A percentile compares a stretch with the other conserved stretches of the same genome.
Conservation (phyloP, 1,140 invertebrate genomes). For the Conus betulinus region DNA sequence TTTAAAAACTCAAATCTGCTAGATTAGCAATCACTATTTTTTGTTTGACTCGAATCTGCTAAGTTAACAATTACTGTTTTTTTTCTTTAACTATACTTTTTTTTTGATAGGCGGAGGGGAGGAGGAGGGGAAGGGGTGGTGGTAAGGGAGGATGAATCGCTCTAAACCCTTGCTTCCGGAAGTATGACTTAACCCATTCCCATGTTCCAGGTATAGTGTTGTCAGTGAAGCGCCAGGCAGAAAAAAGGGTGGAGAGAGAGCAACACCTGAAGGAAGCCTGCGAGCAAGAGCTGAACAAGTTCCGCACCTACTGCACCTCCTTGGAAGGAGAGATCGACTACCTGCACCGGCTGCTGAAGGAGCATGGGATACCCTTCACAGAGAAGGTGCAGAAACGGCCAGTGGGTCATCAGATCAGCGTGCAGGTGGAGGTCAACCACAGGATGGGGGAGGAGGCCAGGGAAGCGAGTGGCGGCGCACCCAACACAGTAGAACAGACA, state of each 20-base stretch:
- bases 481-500: background rate
- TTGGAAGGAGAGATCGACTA: constrained; percentile 69
- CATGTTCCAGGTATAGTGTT: constrained; percentile 70
- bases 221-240: constrained; percentile 73
- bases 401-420: constrained; percentile 53
- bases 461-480: background rate
- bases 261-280: constrained; percentile 59
- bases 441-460: background rate
- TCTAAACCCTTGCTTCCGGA: too few relatives aligned
- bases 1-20: too few relatives aligned
- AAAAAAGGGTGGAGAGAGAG: constrained; percentile 71
- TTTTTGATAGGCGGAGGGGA: too few relatives aligned
- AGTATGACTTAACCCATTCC: too few relatives aligned
- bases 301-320: constrained; percentile 67
- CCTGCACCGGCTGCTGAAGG: constrained; percentile 62
- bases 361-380: constrained; percentile 63
- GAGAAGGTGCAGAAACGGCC: constrained; percentile 51
- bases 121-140: too few relatives aligned
- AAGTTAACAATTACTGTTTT: too few relatives aligned
- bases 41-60: too few relatives aligned
- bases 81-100: too few relatives aligned
- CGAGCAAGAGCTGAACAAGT: constrained; percentile 74
- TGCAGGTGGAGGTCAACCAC: constrained; percentile 60
- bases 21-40: too few relatives aligned
- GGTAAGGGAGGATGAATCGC: too few relatives aligned